phyloP scores from a whole-genome alignment of 2,113 vertebrate genomes.

The Actenoides lindsayi region DNA sequence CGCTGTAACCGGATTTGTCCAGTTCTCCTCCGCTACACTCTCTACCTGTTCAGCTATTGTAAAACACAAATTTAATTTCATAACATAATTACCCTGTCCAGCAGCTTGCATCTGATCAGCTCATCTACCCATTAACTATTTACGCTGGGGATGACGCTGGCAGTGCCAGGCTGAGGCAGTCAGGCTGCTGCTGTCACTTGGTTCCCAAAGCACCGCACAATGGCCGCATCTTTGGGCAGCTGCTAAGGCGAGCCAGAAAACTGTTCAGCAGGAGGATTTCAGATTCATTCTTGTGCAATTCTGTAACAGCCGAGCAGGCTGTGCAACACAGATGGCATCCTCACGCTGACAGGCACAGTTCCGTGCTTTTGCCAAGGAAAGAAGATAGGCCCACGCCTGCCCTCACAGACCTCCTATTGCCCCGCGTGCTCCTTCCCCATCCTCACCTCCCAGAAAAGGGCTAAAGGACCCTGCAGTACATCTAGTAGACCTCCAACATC shows the following conservation, averaged over 20 bases:
- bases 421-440: accelerated
- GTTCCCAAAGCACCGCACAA: accelerated
- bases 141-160: background rate
- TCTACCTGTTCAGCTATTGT: background rate
- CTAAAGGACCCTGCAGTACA: background rate
- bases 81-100: conserved; percentile 22
- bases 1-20: conserved; percentile 29
- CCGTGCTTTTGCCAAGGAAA: background rate
- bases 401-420: background rate
- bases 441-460: background rate
- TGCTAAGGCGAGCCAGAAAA: accelerated
- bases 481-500: background rate
- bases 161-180: background rate
- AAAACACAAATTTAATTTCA: conserved; percentile 5
- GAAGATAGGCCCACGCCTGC: background rate
- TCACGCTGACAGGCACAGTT: background rate
- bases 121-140: background rate
- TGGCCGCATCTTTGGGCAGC: background rate
- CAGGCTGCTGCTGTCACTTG: background rate
- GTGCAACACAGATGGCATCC: conserved; percentile 18
- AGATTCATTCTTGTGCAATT: background rate
- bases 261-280: background rate
- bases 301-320: background rate
- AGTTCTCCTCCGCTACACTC: background rate
- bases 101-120: background rate